Evolutionary conservation across 2,888 invertebrate genomes (phyloP).

Genomic region (Melieria omissa): DNA sequence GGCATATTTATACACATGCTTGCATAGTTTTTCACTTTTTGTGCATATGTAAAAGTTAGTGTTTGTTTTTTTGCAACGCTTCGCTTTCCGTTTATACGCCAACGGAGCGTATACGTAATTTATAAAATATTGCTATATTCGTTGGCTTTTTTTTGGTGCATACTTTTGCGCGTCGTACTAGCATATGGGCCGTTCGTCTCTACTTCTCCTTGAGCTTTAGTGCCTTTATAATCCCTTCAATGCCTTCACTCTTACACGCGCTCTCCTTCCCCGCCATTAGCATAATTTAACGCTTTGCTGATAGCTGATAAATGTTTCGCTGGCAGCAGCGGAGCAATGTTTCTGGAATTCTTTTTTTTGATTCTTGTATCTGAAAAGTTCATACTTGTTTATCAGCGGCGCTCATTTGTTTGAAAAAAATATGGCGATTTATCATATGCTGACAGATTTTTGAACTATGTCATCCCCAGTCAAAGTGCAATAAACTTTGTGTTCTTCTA

Average conservation of each 20-base stretch:
- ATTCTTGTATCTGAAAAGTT: too few relatives aligned
- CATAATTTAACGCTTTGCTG: conserved; percentile 16
- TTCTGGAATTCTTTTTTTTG: too few relatives aligned
- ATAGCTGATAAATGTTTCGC: background rate
- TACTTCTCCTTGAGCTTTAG: background rate
- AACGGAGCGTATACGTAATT: background rate
- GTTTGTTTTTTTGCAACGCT: background rate
- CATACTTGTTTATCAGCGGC: too few relatives aligned
- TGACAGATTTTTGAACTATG: too few relatives aligned
- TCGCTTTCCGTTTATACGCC: background rate
- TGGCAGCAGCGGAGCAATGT: background rate
- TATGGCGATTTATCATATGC: too few relatives aligned
- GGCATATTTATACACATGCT: conserved; percentile 7
- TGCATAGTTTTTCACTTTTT: conserved; percentile 5
- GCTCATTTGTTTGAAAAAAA: too few relatives aligned
- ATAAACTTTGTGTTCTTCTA: too few relatives aligned
- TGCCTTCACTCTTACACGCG: conserved; percentile 2
- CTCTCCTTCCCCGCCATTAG: conserved; percentile 1
- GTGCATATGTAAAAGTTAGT: conserved; percentile 3
- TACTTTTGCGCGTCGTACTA: background rate
- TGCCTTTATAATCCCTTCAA: background rate
- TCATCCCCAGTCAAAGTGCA: too few relatives aligned
- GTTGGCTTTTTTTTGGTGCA: background rate
- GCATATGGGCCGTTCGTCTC: background rate
- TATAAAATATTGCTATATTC: conserved; percentile 12